Conservation (phyloP, 2,888 invertebrate genomes). For the Dryomyza anilis region DNA sequence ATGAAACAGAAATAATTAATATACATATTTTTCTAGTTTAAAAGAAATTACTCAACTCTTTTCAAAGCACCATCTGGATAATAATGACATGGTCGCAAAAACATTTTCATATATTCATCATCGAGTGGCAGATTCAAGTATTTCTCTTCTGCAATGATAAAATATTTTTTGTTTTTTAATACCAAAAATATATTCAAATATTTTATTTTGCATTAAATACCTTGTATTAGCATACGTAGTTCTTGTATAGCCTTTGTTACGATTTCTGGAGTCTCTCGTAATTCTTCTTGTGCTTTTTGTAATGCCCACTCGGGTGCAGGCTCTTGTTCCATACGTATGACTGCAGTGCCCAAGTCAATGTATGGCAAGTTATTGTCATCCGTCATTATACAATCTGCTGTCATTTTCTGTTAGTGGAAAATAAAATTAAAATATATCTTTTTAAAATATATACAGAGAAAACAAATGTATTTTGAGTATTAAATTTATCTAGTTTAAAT, state of each 20-base stretch:
- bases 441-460: too few species aligned
- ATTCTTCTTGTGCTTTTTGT: conserved; percentile 71
- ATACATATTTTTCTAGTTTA: not conserved
- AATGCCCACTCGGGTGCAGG: conserved; percentile 64
- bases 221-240: conserved; percentile 63
- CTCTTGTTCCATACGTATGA: conserved; percentile 69
- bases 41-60: too few species aligned
- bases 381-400: conserved; percentile 58
- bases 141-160: conserved; percentile 66
- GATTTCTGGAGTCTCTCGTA: conserved; percentile 74
- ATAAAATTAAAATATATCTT: not conserved
- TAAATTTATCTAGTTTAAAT: too few species aligned
- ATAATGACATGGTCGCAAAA: conserved; percentile 84
- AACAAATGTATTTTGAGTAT: too few species aligned
- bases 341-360: conserved; percentile 67
- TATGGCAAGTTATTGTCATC: conserved; percentile 67
- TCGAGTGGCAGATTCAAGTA: conserved; percentile 69
- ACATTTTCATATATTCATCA: conserved; percentile 76
- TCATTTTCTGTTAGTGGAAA: conserved; percentile 37
- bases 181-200: too few species aligned
- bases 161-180: too few species aligned
- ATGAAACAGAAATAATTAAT: conserved; percentile 39
- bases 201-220: too few species aligned
- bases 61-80: conserved; percentile 81
- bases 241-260: conserved; percentile 67